These are phyloP conservation scores for Sternarchorhynchus goeldii DNA, from an alignment of 2,797 vertebrate genomes.

Conservation along the genomic window DNA sequence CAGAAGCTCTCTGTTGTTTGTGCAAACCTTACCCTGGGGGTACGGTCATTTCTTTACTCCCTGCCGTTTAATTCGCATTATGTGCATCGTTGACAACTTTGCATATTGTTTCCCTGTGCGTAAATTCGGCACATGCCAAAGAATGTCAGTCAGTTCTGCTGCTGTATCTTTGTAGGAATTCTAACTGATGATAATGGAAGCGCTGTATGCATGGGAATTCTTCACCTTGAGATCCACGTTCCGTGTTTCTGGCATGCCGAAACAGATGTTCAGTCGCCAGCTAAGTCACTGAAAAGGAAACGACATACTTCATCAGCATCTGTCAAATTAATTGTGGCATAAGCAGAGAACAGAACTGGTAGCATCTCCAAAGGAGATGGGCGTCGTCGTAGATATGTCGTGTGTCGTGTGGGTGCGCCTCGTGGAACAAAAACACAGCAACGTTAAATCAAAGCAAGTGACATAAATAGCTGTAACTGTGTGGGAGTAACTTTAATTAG, in stretches of 20 bases:
- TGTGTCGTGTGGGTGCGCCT: neutral
- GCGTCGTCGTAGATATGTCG: neutral
- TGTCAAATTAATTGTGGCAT: conserved; percentile 13
- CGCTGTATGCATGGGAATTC: neutral
- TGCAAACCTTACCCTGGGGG: conserved; percentile 3
- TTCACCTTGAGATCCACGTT: conserved; percentile 4
- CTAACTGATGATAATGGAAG: conserved; percentile 17
- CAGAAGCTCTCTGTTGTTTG: conserved; percentile 30
- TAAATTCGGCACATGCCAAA: conserved; percentile 14
- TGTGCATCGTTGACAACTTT: neutral
- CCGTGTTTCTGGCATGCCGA: conserved; percentile 1
- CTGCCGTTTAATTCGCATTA: conserved; percentile 10
- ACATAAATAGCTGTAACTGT: neutral
- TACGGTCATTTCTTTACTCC: neutral
- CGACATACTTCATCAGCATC: conserved; percentile 23
- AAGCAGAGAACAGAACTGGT: neutral
- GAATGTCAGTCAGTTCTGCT: conserved; percentile 2
- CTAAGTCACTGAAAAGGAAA: neutral
- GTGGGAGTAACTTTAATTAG: neutral
- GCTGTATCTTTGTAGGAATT: neutral
- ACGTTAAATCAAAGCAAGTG: neutral
- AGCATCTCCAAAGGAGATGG: neutral
- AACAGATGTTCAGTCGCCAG: neutral
- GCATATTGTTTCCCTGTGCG: neutral
- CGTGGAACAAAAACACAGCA: neutral